phyloP scores from a whole-genome alignment of 1,140 invertebrate species.

The Euglossa dilemma region DNA sequence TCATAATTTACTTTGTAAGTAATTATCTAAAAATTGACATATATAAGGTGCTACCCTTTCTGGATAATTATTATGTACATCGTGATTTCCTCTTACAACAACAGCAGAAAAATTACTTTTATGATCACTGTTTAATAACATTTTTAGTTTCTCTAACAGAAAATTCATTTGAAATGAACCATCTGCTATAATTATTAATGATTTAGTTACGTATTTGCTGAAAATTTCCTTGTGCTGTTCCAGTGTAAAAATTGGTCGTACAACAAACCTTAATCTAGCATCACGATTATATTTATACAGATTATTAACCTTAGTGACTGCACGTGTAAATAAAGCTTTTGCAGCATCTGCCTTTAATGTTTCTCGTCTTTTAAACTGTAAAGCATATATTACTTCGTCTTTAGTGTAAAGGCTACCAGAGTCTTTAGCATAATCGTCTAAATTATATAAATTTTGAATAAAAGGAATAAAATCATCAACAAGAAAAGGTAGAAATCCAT shows the following conservation, averaged over 20 bases:
- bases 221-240: constrained; percentile 55
- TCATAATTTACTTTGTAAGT: constrained; percentile 71
- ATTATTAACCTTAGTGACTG: constrained; percentile 73
- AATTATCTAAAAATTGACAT: constrained; percentile 74
- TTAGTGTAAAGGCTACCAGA: constrained; percentile 78
- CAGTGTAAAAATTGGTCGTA: constrained; percentile 48
- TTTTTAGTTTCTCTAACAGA: neutral
- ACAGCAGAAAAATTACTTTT: constrained; percentile 62
- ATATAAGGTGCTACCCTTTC: constrained; percentile 81
- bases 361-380: constrained; percentile 75
- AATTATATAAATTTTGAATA: constrained; percentile 70
- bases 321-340: constrained; percentile 81
- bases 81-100: constrained; percentile 85
- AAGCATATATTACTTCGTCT: constrained; percentile 81
- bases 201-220: constrained; percentile 59
- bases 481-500: constrained; percentile 77
- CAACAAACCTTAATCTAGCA: constrained; percentile 65
- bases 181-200: constrained; percentile 70
- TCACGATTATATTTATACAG: constrained; percentile 76
- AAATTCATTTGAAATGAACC: constrained; percentile 40
- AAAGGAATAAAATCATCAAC: constrained; percentile 68
- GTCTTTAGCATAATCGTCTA: neutral
- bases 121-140: neutral
- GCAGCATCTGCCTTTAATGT: constrained; percentile 79
- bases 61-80: constrained; percentile 85